These are phyloP conservation scores for Melanophora roralis DNA, from an alignment of 2,888 invertebrate genomes.

Conservation along the genomic window DNA sequence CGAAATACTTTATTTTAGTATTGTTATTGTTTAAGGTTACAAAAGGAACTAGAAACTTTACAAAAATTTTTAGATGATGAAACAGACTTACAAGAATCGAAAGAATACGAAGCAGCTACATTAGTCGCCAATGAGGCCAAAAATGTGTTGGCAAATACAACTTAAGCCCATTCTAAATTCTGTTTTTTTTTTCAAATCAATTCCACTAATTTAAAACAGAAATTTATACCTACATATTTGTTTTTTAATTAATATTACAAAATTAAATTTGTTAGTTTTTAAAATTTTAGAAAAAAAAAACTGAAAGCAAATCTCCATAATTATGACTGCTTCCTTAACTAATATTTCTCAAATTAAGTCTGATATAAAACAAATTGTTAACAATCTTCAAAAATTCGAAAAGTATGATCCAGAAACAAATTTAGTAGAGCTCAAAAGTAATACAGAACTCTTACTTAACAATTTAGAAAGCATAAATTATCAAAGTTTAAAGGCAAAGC, in stretches of 20 bases:
- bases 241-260: conserved; percentile 26
- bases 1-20: no score
- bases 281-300: no score
- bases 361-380: conserved; percentile 42
- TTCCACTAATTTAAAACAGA: no score
- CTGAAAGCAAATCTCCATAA: neutral
- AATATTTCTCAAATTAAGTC: conserved; percentile 49
- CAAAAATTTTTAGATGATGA: conserved; percentile 85
- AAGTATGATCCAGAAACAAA: conserved; percentile 1
- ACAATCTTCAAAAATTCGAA: conserved; percentile 27
- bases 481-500: conserved; percentile 37
- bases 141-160: conserved; percentile 65
- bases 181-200: neutral
- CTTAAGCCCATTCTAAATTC: conserved; percentile 16
- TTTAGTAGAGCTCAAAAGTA: conserved; percentile 50
- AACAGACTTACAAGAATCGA: conserved; percentile 85
- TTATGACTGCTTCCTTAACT: conserved; percentile 8
- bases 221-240: no score
- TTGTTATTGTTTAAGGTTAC: conserved; percentile 77
- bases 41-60: conserved; percentile 87
- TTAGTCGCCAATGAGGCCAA: conserved; percentile 84
- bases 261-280: conserved; percentile 1
- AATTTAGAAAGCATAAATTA: conserved; percentile 45
- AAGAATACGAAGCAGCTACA: conserved; percentile 84
- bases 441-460: conserved; percentile 48